Evolutionary conservation across 1,140 invertebrate species (phyloP), one percentile per base, ranked within the genome.

Genomic region (Bombyx mandarina): DNA sequence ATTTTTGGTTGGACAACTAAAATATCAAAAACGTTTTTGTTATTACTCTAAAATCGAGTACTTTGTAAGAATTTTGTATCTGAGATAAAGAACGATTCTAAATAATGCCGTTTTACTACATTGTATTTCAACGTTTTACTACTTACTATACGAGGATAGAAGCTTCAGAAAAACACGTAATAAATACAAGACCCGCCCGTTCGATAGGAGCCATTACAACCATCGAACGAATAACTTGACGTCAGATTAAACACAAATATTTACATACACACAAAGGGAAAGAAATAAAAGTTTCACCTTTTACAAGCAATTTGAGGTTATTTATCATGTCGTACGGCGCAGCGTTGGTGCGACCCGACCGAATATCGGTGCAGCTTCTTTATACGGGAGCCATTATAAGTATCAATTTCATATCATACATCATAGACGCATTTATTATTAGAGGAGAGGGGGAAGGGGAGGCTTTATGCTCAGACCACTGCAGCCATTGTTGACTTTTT

Each of bases 351-450:
- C 68, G 54, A 68, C 71, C 65, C 69, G 68, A 62, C 62, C 69
- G 70, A 70, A 62, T 75, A 79, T 76, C 75, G 68, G 73, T 79
- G 65, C 73, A 78, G 71, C 76, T 82, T 75, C 77, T 79, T 78
- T 79, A 82, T 82, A 85, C 82, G 78, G 84, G 82, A 85, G 84
- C 83, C 73, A 83, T 84, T 79, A 82, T 79, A 82, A 79, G 80
- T 85, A 87, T 87, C 84, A 80, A 74, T 87, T 87, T 82, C 84
- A 81, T 72, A 82, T 87, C 84, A 82, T 87, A 85, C 80, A 87
- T 87, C 84, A 87, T 87, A 83, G 81, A 79, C 63, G 77, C 78
- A 75, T 85, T 82, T 81, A 77, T 84, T 82, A 66, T 72, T 62
- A 52, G 67, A 66, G 71, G 65, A 70, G 58, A 60, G 58, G 69